Percentiles rank a stretch among this genome's conserved stretches.
Conservation (phyloP, 2,113 vertebrate species). For the Sturnus vulgaris region DNA sequence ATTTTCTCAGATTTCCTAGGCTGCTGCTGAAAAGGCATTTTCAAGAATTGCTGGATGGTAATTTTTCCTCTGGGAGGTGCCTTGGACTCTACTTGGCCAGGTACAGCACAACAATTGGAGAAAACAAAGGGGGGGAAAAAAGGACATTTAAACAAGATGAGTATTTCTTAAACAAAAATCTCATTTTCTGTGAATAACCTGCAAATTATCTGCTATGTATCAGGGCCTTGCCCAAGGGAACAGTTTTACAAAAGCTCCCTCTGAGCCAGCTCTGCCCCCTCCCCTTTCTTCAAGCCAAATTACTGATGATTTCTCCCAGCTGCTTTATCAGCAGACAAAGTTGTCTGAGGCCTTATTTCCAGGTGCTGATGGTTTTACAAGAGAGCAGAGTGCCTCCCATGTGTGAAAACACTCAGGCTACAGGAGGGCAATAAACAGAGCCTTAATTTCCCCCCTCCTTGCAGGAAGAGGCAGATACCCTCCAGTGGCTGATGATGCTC, state of each 20-base stretch:
- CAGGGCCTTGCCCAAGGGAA: background rate
- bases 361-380: background rate
- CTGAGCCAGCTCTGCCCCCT: fast-evolving
- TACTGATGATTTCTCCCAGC: background rate
- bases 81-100: background rate
- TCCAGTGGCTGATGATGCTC: background rate
- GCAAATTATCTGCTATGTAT: background rate
- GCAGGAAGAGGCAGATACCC: background rate
- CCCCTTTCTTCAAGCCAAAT: background rate
- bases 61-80: background rate
- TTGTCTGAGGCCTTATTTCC: background rate
- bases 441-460: fast-evolving
- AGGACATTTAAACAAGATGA: background rate
- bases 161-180: background rate
- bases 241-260: background rate
- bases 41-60: background rate
- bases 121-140: background rate
- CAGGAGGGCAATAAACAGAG: background rate
- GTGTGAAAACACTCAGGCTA: background rate
- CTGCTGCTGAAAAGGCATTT: background rate
- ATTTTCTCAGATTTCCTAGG: background rate
- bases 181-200: background rate
- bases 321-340: background rate
- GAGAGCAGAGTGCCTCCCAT: background rate
- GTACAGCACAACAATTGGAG: background rate